These are phyloP conservation scores for Jaculus jaculus DNA, from an alignment of 2,113 vertebrate genomes.

Conservation along the genomic window DNA sequence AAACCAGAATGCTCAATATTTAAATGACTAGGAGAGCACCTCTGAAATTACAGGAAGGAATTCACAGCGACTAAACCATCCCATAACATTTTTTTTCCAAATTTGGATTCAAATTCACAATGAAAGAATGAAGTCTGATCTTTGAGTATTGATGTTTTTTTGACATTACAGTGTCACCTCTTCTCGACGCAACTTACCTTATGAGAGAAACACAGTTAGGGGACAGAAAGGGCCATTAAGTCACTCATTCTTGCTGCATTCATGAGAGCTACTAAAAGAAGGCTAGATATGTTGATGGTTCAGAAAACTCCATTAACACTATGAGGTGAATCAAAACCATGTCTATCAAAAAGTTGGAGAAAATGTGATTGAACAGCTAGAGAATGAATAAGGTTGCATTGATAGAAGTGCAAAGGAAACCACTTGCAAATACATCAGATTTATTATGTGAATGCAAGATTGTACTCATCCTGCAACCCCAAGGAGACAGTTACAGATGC, in stretches of 20 bases:
- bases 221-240: neutral
- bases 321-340: neutral
- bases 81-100: neutral
- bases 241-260: neutral
- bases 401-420: neutral
- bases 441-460: neutral
- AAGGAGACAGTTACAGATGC: neutral
- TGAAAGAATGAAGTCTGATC: neutral
- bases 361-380: neutral
- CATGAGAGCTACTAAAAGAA: neutral
- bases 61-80: rapidly evolving
- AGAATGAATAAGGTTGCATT: neutral
- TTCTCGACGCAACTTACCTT: neutral
- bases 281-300: neutral
- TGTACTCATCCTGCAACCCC: neutral
- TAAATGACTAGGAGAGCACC: neutral
- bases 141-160: neutral
- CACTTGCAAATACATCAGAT: neutral
- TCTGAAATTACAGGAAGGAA: neutral
- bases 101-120: neutral
- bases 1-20: neutral
- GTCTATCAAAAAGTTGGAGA: neutral
- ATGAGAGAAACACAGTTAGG: neutral
- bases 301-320: neutral
- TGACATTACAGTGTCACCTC: neutral